Evolutionary conservation across 2,113 vertebrate genomes (phyloP).

Genomic region (Melanotaenia duboulayi): DNA sequence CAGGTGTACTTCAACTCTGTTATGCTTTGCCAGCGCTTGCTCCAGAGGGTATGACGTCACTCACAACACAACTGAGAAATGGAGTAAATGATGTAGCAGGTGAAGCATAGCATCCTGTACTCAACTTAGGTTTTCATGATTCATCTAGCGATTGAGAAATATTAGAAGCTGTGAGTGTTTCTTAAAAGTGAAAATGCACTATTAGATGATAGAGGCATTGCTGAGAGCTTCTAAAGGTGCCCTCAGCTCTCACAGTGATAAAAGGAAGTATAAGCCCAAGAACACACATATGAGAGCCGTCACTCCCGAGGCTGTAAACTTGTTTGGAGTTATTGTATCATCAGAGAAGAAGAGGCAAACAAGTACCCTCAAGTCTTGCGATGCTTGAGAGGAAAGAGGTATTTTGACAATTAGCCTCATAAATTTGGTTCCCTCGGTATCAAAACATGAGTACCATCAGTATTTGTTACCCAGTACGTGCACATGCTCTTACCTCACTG

Average conservation of each 20-base stretch:
- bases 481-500: conserved; percentile 29
- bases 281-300: conserved; percentile 72
- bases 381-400: conserved; percentile 66
- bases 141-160: conserved; percentile 10
- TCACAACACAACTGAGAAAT: conserved; percentile 3
- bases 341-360: conserved; percentile 77
- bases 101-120: conserved; percentile 6
- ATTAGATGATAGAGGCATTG: conserved; percentile 27
- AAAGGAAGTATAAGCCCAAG: conserved; percentile 89
- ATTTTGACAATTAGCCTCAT: conserved; percentile 79
- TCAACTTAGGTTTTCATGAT: neutral
- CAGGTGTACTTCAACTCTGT: conserved; percentile 34
- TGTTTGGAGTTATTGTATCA: conserved; percentile 79
- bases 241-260: conserved; percentile 81
- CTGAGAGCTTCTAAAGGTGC: conserved; percentile 43
- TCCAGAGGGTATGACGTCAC: conserved; percentile 1
- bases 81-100: conserved; percentile 2
- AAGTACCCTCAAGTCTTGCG: conserved; percentile 80
- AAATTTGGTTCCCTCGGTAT: conserved; percentile 72
- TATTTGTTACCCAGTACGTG: conserved; percentile 64
- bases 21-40: conserved; percentile 32
- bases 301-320: conserved; percentile 74
- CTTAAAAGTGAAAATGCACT: conserved; percentile 32
- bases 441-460: conserved; percentile 71
- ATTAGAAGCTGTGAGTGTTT: neutral